Conservation (phyloP, 2,113 vertebrate species). For the Plestiodon gilberti region DNA sequence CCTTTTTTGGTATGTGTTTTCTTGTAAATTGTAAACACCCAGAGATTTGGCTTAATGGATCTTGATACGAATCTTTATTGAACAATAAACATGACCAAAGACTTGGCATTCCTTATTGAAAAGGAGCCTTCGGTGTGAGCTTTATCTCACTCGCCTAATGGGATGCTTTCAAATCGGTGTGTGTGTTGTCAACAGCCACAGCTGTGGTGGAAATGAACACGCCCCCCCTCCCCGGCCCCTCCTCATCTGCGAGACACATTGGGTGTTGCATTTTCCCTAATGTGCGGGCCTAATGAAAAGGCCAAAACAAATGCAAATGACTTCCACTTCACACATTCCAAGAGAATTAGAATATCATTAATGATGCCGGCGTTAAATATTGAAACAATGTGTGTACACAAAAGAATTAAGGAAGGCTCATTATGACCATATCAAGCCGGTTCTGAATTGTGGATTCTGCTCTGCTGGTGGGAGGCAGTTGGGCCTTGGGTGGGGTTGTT, state of each 20-base stretch:
- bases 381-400: constrained; percentile 65
- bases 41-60: not conserved
- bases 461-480: not conserved
- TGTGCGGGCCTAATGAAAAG: constrained; percentile 21
- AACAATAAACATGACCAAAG: not conserved
- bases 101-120: not conserved
- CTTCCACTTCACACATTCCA: constrained; percentile 51
- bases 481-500: not conserved
- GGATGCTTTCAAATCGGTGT: not conserved
- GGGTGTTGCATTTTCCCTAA: constrained; percentile 34
- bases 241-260: not conserved
- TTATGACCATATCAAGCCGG: constrained; percentile 41
- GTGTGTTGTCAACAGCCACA: not conserved
- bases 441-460: constrained; percentile 21
- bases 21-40: not conserved
- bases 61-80: not conserved
- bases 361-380: constrained; percentile 66
- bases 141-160: not conserved
- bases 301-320: constrained; percentile 64
- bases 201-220: constrained; percentile 22
- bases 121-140: not conserved
- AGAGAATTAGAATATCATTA: constrained; percentile 66
- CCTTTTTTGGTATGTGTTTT: not conserved
- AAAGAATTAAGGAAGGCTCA: constrained; percentile 53
- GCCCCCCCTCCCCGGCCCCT: not conserved